Base-by-base conservation (phyloP, 2,797 vertebrate genomes). In the Tokudaia muenninki region DNA sequence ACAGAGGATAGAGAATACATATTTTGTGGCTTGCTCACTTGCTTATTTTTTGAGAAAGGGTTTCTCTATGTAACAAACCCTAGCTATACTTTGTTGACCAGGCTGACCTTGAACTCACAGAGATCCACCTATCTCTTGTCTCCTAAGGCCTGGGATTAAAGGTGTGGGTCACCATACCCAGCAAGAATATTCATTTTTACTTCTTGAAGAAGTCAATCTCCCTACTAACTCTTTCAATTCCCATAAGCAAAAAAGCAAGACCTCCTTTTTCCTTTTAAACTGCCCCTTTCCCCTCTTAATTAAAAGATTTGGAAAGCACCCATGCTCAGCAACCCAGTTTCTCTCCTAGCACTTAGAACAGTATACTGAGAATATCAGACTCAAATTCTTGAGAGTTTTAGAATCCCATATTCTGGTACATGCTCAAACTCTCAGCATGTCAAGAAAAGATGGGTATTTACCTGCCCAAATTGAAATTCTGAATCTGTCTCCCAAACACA, bases 161-260 rank as follows among this genome's bases (percentile, higher is more conserved):
- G 65, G 31, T 70, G 14, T 70, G 34, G 65, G 6, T 34, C 31
- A 70, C 6, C 31, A 34, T 17, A 67, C 31, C 31, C 31, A 67
- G 31, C 31, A 67, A 17, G 8, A 37, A 26, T n/a, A 26, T 1
- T 4, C 41, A 74, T 65, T 88, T 82, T 84, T 83, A 24, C 72
- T 91, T 91, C 92, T 65, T 50, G 19, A 47, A 87, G 74, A 94
- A 52, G 88, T 86, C n/a, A 31, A 70, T n/a, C 50, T 94, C 52
- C 31, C 57, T 86, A 67, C 74, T 83, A 41, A 31, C 59, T 63
- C 70, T 16, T 34, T 67, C 41, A 84, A 31, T 29, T 44, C 61
- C 29, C 65, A 55, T 12, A 70, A 70, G 4, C 34, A 70, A 70
- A 70, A 26, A 34, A 70, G 67, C 21, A n/a, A 26, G 63, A 8